These are phyloP conservation scores for Ennomos quercinarius DNA, from an alignment of 2,888 invertebrate species.

Conservation along the genomic window DNA sequence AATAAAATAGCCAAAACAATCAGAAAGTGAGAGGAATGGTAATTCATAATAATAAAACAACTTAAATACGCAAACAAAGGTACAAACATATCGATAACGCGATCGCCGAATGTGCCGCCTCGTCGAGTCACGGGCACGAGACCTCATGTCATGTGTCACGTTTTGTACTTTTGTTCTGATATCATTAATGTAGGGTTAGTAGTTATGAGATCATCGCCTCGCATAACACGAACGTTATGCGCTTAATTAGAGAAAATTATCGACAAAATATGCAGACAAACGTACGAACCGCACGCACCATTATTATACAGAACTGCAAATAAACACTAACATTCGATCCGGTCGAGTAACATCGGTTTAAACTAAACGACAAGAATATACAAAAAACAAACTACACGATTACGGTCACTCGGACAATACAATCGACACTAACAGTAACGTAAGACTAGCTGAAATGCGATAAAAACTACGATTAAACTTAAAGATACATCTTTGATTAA, in stretches of 20 bases:
- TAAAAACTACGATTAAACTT: slow-evolving; percentile 81
- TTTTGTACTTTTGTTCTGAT: slow-evolving; percentile 83
- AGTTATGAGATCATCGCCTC: slow-evolving; percentile 84
- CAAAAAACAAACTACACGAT: slow-evolving; percentile 63
- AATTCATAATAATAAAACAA: slow-evolving; percentile 70
- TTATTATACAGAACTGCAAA: slow-evolving; percentile 70
- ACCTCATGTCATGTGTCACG: slow-evolving; percentile 46
- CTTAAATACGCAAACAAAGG: slow-evolving; percentile 76
- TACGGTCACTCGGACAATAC: slow-evolving; percentile 72
- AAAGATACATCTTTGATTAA: slow-evolving; percentile 84
- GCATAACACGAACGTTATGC: slow-evolving; percentile 71
- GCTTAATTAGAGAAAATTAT: slow-evolving; percentile 77
- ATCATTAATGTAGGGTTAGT: slow-evolving; percentile 78
- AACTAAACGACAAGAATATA: slow-evolving; percentile 79
- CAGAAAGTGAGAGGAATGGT: slow-evolving; percentile 75
- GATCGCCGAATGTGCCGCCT: slow-evolving; percentile 54
- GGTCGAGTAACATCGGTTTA: slow-evolving; percentile 62
- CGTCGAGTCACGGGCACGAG: slow-evolving; percentile 29
- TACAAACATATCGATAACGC: slow-evolving; percentile 78
- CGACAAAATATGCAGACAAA: slow-evolving; percentile 83
- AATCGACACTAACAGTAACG: slow-evolving; percentile 78
- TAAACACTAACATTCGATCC: slow-evolving; percentile 62
- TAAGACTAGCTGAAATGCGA: slow-evolving; percentile 85
- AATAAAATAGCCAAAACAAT: slow-evolving; percentile 70
- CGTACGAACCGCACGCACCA: slow-evolving; percentile 36